These are phyloP conservation scores for Microplitis manilae DNA, from an alignment of 2,888 invertebrate genomes.

Conservation along the genomic window DNA sequence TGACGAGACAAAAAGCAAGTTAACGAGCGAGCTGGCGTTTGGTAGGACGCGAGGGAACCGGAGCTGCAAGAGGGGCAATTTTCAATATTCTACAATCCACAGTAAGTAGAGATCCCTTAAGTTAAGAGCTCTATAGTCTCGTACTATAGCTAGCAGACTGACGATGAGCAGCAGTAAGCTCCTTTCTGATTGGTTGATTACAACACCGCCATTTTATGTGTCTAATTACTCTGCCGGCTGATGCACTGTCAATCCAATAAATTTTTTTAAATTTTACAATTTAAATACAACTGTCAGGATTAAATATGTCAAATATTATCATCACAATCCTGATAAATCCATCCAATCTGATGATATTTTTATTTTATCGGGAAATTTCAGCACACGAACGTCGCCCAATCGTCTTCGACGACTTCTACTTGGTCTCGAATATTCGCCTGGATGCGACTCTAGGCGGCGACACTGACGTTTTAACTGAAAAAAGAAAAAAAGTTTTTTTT, in stretches of 20 bases:
- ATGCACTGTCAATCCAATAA: background rate
- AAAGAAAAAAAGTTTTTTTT: constrained; percentile 59
- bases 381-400: constrained; percentile 30
- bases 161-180: background rate
- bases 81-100: constrained; percentile 73
- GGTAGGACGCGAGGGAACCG: constrained; percentile 74
- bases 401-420: constrained; percentile 30
- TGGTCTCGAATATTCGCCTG: constrained; percentile 48
- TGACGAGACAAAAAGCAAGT: constrained; percentile 66
- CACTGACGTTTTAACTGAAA: constrained; percentile 53
- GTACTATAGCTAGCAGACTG: background rate
- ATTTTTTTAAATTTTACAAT: background rate
- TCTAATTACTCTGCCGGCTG: constrained; percentile 10
- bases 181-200: constrained; percentile 79
- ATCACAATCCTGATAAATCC: background rate
- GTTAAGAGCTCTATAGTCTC: constrained; percentile 73
- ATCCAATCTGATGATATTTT: background rate
- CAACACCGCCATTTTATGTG: constrained; percentile 78
- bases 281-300: background rate
- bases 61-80: constrained; percentile 60
- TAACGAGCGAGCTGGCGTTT: constrained; percentile 71
- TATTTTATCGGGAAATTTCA: background rate
- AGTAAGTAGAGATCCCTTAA: constrained; percentile 73
- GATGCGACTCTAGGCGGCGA: constrained; percentile 66
- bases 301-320: background rate